Evolutionary conservation across 2,797 vertebrate genomes (phyloP).

Genomic region (Furcifer pardalis): DNA sequence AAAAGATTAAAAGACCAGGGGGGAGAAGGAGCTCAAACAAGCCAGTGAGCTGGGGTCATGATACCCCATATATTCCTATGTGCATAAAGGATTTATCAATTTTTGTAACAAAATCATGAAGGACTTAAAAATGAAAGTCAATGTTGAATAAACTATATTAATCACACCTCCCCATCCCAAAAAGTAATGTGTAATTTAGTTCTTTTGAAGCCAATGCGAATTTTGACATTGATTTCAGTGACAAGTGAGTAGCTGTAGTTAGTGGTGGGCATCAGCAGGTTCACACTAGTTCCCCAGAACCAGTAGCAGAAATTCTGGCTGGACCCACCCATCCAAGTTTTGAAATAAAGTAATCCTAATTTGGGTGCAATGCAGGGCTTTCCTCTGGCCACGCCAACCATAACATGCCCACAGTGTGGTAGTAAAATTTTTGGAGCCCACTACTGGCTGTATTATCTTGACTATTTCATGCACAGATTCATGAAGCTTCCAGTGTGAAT

Average conservation of each 20-base stretch:
- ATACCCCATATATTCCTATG: slow-evolving; percentile 61
- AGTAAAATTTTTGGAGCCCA: too few species aligned
- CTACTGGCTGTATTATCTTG: not conserved
- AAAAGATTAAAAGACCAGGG: too few species aligned
- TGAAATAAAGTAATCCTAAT: too few species aligned
- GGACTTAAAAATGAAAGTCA: slow-evolving; percentile 52
- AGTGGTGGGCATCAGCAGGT: too few species aligned
- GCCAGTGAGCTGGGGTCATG: too few species aligned
- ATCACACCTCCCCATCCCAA: slow-evolving; percentile 1
- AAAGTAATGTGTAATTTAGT: slow-evolving; percentile 8
- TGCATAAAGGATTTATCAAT: slow-evolving; percentile 42
- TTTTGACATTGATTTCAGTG: not conserved
- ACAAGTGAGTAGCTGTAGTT: not conserved
- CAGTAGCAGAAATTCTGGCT: too few species aligned
- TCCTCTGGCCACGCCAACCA: too few species aligned
- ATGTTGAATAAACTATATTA: slow-evolving; percentile 40
- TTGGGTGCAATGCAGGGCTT: too few species aligned
- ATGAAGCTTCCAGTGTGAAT: not conserved
- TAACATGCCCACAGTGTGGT: too few species aligned
- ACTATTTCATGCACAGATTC: not conserved
- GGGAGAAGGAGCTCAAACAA: too few species aligned
- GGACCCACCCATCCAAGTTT: too few species aligned
- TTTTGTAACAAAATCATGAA: slow-evolving; percentile 46
- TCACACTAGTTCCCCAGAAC: too few species aligned
- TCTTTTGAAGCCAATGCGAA: not conserved